Base-by-base conservation (phyloP, 1,140 invertebrate species). In the Drosophila quadrilineata region DNA sequence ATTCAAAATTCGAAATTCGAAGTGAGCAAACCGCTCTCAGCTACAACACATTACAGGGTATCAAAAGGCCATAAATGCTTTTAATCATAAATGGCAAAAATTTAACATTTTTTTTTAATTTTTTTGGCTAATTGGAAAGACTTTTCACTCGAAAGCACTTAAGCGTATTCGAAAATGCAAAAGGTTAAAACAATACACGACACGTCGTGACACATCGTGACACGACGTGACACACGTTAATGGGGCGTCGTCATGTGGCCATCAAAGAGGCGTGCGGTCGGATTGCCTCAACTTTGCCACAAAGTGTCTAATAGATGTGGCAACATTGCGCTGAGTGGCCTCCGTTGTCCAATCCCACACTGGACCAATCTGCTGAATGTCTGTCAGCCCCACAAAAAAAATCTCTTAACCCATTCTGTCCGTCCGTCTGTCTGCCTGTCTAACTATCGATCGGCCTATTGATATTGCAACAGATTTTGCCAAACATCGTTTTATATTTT, bases 381-480 rank as follows among this genome's bases (percentile, higher is more conserved):
- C 16, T 40, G 56, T 29, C 29, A 4, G 10, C 35, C 35, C 12
- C 10, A 31, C 5, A 31, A n/a, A n/a, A n/a, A n/a, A n/a, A n/a
- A n/a, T n/a, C n/a, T 9, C 14, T 40, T 45, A 19, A 3, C 8
- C 16, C 17, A n/a, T n/a, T 5, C n/a, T 6, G 21, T 6, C 22
- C 4, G 1, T 22, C 24, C 38, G 10, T 33, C 19, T 60, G 16
- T 40, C n/a, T 31, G 28, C 14, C 8, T 53, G 49, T 53, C 19
- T 28, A 8, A 12, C n/a, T 36, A 9, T 17, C 22, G 41, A 19
- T 2, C 38, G 54, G 36, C 38, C 63, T 28, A 79, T 74, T 58
- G 58, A 60, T 76, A 84, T 80, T 79, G 72, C 76, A 82, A 71
- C n/a, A n/a, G 60, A 75, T 62, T 71, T 75, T 10, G 52, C 48